phyloP scores from a whole-genome alignment of 30 jellyfish, hydroid and myxozoan species.

The Hydra vulgaris region DNA sequence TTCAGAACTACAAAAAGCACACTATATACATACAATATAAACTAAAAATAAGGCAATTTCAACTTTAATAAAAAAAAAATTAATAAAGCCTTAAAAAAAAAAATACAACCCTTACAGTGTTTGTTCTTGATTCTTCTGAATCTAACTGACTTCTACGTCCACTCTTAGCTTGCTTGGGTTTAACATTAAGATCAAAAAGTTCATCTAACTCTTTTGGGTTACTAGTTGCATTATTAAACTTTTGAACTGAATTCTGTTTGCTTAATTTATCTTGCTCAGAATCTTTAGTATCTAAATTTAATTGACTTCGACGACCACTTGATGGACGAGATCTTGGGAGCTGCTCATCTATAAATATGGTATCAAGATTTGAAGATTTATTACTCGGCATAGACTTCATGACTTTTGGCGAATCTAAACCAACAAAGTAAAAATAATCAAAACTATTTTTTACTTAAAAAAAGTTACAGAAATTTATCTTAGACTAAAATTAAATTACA shows the following conservation, averaged over 20 bases:
- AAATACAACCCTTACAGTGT: not conserved
- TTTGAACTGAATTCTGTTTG: not conserved
- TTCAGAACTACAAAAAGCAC: too few relatives aligned
- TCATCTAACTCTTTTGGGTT: constrained; percentile 5
- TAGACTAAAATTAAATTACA: too few relatives aligned
- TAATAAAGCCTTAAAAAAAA: too few relatives aligned
- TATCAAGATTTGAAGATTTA: not conserved
- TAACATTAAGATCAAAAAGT: constrained; percentile 17
- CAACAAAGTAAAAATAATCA: too few relatives aligned
- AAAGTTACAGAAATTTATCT: too few relatives aligned
- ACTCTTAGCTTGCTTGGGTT: constrained; percentile 11
- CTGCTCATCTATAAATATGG: not conserved
- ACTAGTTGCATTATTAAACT: not conserved
- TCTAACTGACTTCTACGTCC: constrained; percentile 2
- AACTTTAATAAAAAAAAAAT: not conserved
- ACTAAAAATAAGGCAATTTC: not conserved
- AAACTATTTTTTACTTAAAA: too few relatives aligned
- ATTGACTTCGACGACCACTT: constrained; percentile 39
- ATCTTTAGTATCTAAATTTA: not conserved
- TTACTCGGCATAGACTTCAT: not conserved
- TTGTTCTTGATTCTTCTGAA: not conserved
- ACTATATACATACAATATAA: too few relatives aligned
- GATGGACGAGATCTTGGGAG: constrained; percentile 30
- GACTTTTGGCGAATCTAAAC: not conserved
- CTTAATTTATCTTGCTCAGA: not conserved